Conservation (phyloP, 2,888 invertebrate species). For the Agriotes lineatus region DNA sequence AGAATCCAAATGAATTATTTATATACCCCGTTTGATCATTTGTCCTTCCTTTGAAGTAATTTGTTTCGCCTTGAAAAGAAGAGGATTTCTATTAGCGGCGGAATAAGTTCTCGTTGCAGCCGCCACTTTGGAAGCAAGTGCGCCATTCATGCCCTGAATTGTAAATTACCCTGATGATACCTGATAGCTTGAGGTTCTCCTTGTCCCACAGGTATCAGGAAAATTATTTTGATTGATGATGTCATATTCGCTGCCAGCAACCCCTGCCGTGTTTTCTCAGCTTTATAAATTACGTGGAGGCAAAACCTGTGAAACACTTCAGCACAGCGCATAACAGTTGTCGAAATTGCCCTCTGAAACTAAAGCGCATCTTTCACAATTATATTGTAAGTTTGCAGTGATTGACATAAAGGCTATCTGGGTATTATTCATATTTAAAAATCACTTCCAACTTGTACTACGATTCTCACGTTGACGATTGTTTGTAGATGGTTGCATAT, state of each 20-base stretch:
- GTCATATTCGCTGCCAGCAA: not conserved
- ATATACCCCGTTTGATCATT: conserved; percentile 35
- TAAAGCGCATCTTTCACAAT: too few relatives aligned
- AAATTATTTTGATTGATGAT: conserved; percentile 9
- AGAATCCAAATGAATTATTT: conserved; percentile 34
- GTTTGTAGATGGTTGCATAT: too few relatives aligned
- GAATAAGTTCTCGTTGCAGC: conserved; percentile 19
- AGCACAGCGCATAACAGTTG: too few relatives aligned
- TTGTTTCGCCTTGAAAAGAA: conserved; percentile 17
- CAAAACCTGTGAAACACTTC: too few relatives aligned
- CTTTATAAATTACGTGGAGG: not conserved
- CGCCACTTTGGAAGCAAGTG: conserved; percentile 21
- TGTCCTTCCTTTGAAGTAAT: conserved; percentile 35
- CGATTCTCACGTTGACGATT: too few relatives aligned
- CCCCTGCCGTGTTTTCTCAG: not conserved
- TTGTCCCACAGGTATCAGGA: conserved; percentile 1
- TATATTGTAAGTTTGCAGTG: too few relatives aligned
- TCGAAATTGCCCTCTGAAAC: too few relatives aligned
- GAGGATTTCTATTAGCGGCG: conserved; percentile 20
- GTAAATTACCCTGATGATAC: conserved; percentile 24
- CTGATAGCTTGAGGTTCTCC: not conserved
- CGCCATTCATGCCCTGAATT: conserved; percentile 29
- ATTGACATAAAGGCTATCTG: too few relatives aligned
- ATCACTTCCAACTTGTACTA: too few relatives aligned
- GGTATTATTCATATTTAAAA: too few relatives aligned